These are phyloP conservation scores for Drosophila mimetica DNA, from an alignment of 2,888 invertebrate genomes.

Conservation along the genomic window DNA sequence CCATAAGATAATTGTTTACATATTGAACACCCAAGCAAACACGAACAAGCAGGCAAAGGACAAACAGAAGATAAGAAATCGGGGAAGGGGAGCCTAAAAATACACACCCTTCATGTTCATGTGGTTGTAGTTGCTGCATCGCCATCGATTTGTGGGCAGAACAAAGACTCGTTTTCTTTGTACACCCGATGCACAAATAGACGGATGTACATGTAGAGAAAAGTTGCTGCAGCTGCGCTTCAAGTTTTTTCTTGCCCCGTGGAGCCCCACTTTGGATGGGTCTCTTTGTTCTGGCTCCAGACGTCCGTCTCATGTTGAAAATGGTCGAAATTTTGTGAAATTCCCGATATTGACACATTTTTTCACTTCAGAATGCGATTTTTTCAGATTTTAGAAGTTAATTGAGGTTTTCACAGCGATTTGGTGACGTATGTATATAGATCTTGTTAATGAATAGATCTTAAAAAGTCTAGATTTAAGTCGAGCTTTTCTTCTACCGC, in stretches of 20 bases:
- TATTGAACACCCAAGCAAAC: conserved; percentile 6
- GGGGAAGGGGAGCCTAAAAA: conserved; percentile 31
- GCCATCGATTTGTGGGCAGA: conserved; percentile 44
- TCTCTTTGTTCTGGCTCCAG: conserved; percentile 38
- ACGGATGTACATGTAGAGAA: conserved; percentile 58
- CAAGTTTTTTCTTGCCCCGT: conserved; percentile 64
- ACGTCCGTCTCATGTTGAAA: conserved; percentile 16
- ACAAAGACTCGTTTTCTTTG: conserved; percentile 75
- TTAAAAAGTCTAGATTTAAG: neutral
- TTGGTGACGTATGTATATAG: conserved; percentile 37
- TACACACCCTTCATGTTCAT: conserved; percentile 66
- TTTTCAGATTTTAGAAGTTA: neutral
- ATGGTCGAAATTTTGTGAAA: neutral
- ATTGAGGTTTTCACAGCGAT: neutral
- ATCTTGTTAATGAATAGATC: neutral
- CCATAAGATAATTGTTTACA: conserved; percentile 30
- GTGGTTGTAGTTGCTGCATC: conserved; percentile 41
- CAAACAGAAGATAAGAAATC: conserved; percentile 24
- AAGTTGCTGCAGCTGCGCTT: conserved; percentile 61
- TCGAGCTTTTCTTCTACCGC: neutral
- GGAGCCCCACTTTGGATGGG: conserved; percentile 62
- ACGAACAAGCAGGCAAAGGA: conserved; percentile 7
- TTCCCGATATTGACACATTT: neutral
- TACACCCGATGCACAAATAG: conserved; percentile 43
- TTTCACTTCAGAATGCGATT: neutral